Base-by-base conservation (phyloP, 2,797 vertebrate species). In the Hydrocynus forskahlii region DNA sequence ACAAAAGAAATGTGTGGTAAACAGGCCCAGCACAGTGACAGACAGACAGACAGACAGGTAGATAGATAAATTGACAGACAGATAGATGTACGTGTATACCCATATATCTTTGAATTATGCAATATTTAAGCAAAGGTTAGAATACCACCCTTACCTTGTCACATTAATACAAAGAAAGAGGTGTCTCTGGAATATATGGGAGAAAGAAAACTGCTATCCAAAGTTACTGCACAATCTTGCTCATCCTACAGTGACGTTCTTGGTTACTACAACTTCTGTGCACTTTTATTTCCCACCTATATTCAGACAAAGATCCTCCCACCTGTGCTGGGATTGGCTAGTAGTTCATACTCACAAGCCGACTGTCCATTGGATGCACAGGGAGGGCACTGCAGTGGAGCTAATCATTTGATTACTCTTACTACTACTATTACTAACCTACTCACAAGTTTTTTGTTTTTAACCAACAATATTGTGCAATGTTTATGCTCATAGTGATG, bases 61-160 rank as follows among this genome's bases (percentile, higher is more conserved):
- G n/a, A 21, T 12, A 23, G n/a, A 23, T 12, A 2, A 8, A 59
- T 14, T 14, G 59, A 62, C 19, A 29, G 59, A 60, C 7, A 60
- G 23, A 60, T 60, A 60, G 59, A 60, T 62, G 4, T 0, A 7
- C 12, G 8, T 23, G n/a, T 25, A 23, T 14, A 1, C 35, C 29
- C 29, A 12, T 38, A 38, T 13, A 66, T 40, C 0, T 64, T 2
- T 35, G 25, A 6, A 9, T 17, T 21, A 5, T 52, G 43, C 17
- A 72, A 50, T 50, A 50, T 8, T 50, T 7, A 2, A 50, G 12
- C 9, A 50, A 50, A 52, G 16, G 71, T 62, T 52, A 8, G 55
- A 64, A 35, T 0, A 9, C 1, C 23, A 62, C 23, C 57, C 81
- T 78, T 82, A 82, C 81, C 75, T 67, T 71, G 45, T 52, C 4